A percentile compares a stretch with the other conserved stretches of the same genome.
These are phyloP conservation scores for Pogona vitticeps DNA, from an alignment of 2,113 vertebrate genomes.

Conservation along the genomic window DNA sequence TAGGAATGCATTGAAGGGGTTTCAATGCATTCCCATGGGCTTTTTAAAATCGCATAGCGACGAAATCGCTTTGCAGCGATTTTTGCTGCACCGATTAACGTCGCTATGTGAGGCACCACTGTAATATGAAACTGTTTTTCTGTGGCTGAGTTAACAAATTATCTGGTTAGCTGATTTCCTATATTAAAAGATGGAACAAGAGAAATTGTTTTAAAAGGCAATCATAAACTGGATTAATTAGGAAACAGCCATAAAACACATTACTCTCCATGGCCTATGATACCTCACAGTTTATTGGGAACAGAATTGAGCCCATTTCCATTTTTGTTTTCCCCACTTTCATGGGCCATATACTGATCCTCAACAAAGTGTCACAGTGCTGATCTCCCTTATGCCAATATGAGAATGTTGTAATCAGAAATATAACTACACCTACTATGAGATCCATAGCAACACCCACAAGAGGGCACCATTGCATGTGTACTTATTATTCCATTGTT, in stretches of 20 bases:
- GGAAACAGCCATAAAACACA: background rate
- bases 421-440: background rate
- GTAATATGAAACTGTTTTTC: background rate
- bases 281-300: background rate
- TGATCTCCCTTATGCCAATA: too few relatives aligned
- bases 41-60: too few relatives aligned
- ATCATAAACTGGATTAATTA: background rate
- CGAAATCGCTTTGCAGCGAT: too few relatives aligned
- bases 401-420: background rate
- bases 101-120: too few relatives aligned
- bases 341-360: background rate
- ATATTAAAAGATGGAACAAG: background rate
- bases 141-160: background rate
- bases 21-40: too few relatives aligned
- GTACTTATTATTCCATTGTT: background rate
- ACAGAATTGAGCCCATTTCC: background rate
- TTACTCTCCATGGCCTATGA: background rate
- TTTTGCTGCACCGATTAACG: too few relatives aligned
- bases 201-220: background rate
- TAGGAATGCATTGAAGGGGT: too few relatives aligned
- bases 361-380: background rate
- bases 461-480: constrained; percentile 13
- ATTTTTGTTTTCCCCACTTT: background rate
- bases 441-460: background rate
- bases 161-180: too few relatives aligned